These are phyloP conservation scores for Epsilonema sp. DNA, from an alignment of 2,888 invertebrate genomes.

Conservation along the genomic window DNA sequence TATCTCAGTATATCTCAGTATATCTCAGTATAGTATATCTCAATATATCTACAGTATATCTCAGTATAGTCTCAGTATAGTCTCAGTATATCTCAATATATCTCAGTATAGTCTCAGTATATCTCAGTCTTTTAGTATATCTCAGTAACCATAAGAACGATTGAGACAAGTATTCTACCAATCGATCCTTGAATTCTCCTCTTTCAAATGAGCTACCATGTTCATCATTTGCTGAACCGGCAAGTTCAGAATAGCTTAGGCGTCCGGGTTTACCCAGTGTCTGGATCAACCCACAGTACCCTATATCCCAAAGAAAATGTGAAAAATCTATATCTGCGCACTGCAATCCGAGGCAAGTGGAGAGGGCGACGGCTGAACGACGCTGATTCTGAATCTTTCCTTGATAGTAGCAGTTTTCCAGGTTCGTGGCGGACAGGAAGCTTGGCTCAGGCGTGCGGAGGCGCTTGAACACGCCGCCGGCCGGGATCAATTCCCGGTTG, in stretches of 20 bases:
- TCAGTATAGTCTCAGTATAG: too few species aligned
- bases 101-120: too few species aligned
- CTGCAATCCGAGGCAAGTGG: constrained; percentile 87
- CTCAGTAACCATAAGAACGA: background rate
- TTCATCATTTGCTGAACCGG: too few species aligned
- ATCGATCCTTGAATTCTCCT: too few species aligned
- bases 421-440: constrained; percentile 40
- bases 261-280: background rate
- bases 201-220: too few species aligned
- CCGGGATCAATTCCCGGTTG: constrained; percentile 2
- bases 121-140: too few species aligned
- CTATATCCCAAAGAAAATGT: background rate
- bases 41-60: too few species aligned
- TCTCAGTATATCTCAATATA: too few species aligned
- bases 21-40: too few species aligned
- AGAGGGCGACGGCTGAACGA: constrained; percentile 83
- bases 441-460: background rate
- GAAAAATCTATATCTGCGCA: constrained; percentile 14
- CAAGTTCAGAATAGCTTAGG: too few species aligned
- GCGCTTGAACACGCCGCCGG: background rate
- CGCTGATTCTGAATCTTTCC: constrained; percentile 90
- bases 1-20: too few species aligned
- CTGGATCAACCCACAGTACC: constrained; percentile 1
- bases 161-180: too few species aligned
- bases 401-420: constrained; percentile 97